A percentile compares a stretch with the other conserved stretches of the same genome.
Evolutionary conservation across 2,888 invertebrate genomes (phyloP).

Genomic region (Linyphia triangularis): DNA sequence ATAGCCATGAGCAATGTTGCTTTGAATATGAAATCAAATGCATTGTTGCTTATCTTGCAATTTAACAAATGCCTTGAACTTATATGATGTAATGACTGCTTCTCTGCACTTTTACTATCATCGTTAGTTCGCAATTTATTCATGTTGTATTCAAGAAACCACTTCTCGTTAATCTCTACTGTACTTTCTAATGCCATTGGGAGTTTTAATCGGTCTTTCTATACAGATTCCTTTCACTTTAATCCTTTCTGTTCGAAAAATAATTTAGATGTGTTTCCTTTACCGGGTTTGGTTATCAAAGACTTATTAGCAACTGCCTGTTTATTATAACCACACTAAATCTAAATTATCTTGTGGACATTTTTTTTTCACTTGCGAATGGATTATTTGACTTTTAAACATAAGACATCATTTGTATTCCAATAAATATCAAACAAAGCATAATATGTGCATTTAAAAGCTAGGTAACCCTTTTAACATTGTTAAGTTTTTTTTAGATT

Average conservation of each 20-base stretch:
- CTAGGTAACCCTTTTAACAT: too few relatives aligned
- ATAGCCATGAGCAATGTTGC: not conserved
- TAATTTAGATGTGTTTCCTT: not conserved
- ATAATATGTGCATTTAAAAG: too few relatives aligned
- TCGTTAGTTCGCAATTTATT: not conserved
- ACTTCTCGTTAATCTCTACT: not conserved
- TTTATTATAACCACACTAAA: not conserved
- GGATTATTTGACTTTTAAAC: too few relatives aligned
- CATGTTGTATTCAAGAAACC: not conserved
- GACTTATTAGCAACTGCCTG: not conserved
- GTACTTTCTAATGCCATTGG: not conserved
- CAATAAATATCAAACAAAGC: too few relatives aligned
- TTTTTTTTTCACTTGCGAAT: too few relatives aligned
- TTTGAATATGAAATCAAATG: conserved; percentile 18
- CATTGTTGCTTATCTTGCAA: not conserved
- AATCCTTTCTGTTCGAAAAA: not conserved
- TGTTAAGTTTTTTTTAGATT: too few relatives aligned
- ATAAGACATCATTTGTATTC: too few relatives aligned
- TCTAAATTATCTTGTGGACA: not conserved
- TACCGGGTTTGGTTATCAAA: not conserved
- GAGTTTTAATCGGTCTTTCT: too few relatives aligned
- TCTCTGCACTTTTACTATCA: not conserved
- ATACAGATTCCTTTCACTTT: too few relatives aligned
- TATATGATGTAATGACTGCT: not conserved
- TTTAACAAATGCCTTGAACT: not conserved